Evolutionary conservation across 1,140 invertebrate genomes (phyloP).

Genomic region (Bombus pyrosoma): DNA sequence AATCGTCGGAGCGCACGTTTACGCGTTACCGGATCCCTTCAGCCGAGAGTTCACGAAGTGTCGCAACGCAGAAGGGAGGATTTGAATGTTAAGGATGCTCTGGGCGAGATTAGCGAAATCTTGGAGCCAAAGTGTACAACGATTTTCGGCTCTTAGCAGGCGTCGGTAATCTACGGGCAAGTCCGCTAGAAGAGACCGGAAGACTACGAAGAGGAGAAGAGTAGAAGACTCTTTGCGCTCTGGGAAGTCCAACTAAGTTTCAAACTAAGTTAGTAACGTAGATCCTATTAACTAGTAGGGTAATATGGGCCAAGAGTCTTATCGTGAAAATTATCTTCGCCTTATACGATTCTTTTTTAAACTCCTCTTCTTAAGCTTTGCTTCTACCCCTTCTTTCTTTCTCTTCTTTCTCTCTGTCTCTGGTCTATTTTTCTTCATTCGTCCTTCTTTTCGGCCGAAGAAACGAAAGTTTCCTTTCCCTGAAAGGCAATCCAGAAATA

Average conservation of each 20-base stretch:
- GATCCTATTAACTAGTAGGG: constrained; percentile 76
- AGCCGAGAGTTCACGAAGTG: not conserved
- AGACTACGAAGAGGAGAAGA: constrained; percentile 25
- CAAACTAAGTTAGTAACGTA: constrained; percentile 75
- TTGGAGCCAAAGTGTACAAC: constrained; percentile 53
- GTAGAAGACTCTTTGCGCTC: constrained; percentile 62
- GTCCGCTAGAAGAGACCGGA: constrained; percentile 28
- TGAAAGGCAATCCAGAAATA: not conserved
- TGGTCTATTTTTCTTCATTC: not conserved
- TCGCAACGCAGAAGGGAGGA: constrained; percentile 4
- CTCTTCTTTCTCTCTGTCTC: not conserved
- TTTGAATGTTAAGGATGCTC: constrained; percentile 42
- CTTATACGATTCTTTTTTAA: constrained; percentile 65
- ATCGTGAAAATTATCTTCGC: constrained; percentile 73
- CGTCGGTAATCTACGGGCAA: constrained; percentile 48
- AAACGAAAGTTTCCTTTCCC: constrained; percentile 19
- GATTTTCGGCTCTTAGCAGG: constrained; percentile 50
- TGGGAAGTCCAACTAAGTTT: constrained; percentile 67
- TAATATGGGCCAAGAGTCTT: constrained; percentile 75
- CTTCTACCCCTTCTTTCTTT: not conserved
- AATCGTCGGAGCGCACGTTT: not conserved
- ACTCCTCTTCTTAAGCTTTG: constrained; percentile 19
- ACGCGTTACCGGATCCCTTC: not conserved
- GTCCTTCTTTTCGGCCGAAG: not conserved
- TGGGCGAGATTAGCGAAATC: constrained; percentile 51